A percentile compares a stretch with the other conserved stretches of the same genome.
Conservation (phyloP, 2,888 invertebrate species). For the Epirrhoe tristata region DNA sequence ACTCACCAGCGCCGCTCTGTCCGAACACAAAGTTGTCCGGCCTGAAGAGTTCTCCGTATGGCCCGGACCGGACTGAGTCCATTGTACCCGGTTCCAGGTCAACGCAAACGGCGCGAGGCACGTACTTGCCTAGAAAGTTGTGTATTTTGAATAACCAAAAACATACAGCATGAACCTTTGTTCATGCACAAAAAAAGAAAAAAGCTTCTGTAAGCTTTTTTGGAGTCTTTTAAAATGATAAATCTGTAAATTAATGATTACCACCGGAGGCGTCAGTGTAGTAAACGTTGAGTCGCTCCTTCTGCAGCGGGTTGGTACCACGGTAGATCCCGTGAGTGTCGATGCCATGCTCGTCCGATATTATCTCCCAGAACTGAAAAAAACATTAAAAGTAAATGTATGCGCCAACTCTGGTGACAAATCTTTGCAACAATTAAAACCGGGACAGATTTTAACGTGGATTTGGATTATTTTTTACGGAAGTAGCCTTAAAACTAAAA, state of each 20-base stretch:
- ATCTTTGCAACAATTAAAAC: too few species aligned
- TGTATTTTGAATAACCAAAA: neutral
- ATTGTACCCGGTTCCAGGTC: constrained; percentile 96
- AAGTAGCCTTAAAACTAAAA: too few species aligned
- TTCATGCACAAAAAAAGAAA: too few species aligned
- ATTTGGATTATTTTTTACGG: too few species aligned
- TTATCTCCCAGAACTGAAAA: constrained; percentile 90
- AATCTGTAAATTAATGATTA: constrained; percentile 39
- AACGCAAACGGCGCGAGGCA: constrained; percentile 93
- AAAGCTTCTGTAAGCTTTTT: too few species aligned
- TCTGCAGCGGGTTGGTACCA: constrained; percentile 90
- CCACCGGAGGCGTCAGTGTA: constrained; percentile 90
- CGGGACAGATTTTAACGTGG: too few species aligned
- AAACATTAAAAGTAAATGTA: neutral
- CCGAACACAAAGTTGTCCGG: constrained; percentile 96
- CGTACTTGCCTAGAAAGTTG: constrained; percentile 86
- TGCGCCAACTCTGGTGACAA: too few species aligned
- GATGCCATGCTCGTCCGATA: constrained; percentile 93
- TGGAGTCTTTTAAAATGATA: too few species aligned
- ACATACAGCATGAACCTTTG: too few species aligned
- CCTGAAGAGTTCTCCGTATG: constrained; percentile 92
- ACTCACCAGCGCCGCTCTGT: constrained; percentile 89
- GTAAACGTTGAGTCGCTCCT: constrained; percentile 92
- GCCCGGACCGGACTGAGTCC: constrained; percentile 93
- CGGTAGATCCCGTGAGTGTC: constrained; percentile 90